A percentile compares a stretch with the other conserved stretches of the same genome.
These are phyloP conservation scores for Phyllostomus hastatus DNA, from an alignment of 2,113 vertebrate species.

Conservation along the genomic window DNA sequence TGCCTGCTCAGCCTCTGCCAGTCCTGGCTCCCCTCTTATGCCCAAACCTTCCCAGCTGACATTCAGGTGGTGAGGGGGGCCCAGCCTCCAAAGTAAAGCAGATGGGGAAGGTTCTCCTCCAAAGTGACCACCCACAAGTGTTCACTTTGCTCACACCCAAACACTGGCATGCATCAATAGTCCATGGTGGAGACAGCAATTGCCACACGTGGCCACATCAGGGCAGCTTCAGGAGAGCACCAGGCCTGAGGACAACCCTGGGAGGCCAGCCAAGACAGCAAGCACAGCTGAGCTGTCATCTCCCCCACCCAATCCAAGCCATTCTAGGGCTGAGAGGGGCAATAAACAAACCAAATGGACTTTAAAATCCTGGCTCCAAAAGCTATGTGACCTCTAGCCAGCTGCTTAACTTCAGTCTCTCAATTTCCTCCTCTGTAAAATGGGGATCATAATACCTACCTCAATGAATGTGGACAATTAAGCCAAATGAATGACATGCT, in stretches of 20 bases:
- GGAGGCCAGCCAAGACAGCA: neutral
- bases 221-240: neutral
- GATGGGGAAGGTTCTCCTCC: neutral
- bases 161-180: neutral
- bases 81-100: neutral
- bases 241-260: neutral
- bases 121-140: neutral
- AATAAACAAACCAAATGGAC: neutral
- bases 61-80: rapidly evolving
- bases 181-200: neutral
- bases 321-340: neutral
- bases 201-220: neutral
- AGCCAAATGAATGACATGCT: neutral
- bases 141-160: neutral
- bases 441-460: neutral
- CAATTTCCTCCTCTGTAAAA: neutral
- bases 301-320: neutral
- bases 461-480: neutral
- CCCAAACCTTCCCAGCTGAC: neutral
- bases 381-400: neutral
- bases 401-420: neutral
- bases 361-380: neutral
- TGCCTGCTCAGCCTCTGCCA: neutral
- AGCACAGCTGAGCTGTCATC: neutral
- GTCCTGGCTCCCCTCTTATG: neutral